phyloP scores from a whole-genome alignment of 1,140 invertebrate species.

The Drosophila kanapiae region DNA sequence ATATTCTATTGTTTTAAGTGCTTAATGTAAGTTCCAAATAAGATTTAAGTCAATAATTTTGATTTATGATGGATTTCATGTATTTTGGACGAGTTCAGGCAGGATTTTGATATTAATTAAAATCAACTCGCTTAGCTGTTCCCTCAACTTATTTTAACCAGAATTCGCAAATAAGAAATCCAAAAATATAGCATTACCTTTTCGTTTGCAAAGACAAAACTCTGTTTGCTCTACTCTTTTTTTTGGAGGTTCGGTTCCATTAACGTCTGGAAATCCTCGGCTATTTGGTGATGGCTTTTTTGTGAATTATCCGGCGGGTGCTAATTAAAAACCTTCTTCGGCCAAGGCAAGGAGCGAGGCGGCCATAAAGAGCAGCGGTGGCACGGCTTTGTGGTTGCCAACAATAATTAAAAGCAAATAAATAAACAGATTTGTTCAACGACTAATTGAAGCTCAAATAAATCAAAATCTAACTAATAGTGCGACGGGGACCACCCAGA shows the following conservation, averaged over 20 bases:
- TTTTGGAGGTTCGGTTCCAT: conserved; percentile 46
- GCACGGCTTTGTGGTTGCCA: conserved; percentile 69
- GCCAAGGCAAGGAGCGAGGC: conserved; percentile 23
- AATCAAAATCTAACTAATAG: conserved; percentile 84
- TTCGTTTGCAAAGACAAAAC: conserved; percentile 40
- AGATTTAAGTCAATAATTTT: background rate
- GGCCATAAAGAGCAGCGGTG: conserved; percentile 47
- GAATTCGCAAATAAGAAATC: conserved; percentile 17
- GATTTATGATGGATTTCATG: background rate
- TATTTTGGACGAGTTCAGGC: background rate
- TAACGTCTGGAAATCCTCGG: conserved; percentile 57
- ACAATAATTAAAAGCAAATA: conserved; percentile 85
- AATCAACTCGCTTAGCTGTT: background rate
- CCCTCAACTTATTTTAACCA: background rate
- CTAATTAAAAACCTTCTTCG: conserved; percentile 81
- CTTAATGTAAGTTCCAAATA: background rate
- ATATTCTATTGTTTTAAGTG: background rate
- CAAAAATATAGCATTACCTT: conserved; percentile 1
- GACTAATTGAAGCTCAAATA: conserved; percentile 84
- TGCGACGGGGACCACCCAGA: conserved; percentile 73
- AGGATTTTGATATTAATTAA: background rate
- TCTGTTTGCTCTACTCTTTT: conserved; percentile 22
- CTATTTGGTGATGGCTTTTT: conserved; percentile 57
- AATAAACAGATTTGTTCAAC: conserved; percentile 82
- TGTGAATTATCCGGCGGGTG: conserved; percentile 78